A percentile compares a stretch with the other conserved stretches of the same genome.
Conservation (phyloP, 2,888 invertebrate genomes). For the Leucania comma region DNA sequence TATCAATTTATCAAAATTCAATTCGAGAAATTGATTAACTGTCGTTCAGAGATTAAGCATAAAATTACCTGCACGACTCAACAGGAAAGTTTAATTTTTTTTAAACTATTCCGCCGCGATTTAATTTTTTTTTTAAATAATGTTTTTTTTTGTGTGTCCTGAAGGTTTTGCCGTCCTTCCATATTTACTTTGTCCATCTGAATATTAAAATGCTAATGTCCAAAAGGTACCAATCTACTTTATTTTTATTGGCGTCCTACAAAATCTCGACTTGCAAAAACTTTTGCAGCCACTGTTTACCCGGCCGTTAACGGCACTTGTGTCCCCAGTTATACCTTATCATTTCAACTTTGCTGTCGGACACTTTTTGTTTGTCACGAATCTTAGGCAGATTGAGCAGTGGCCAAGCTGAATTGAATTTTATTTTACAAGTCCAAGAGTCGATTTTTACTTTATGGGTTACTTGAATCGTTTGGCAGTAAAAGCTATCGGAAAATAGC, state of each 20-base stretch:
- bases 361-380: constrained; percentile 65
- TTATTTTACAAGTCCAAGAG: constrained; percentile 15
- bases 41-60: not conserved
- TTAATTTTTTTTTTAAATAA: constrained; percentile 35
- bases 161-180: constrained; percentile 12
- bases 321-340: constrained; percentile 65
- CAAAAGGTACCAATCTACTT: constrained; percentile 44
- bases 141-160: constrained; percentile 13
- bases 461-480: constrained; percentile 22
- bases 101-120: constrained; percentile 21
- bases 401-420: constrained; percentile 49
- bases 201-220: constrained; percentile 56
- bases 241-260: constrained; percentile 56
- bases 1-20: constrained; percentile 8
- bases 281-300: constrained; percentile 60
- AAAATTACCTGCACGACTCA: constrained; percentile 1
- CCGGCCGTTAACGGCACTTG: constrained; percentile 64
- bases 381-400: constrained; percentile 42
- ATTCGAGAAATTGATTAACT: constrained; percentile 3
- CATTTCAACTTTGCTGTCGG: constrained; percentile 67
- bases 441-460: constrained; percentile 32
- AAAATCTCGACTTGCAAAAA: constrained; percentile 52
- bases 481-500: constrained; percentile 50
- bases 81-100: constrained; percentile 22
- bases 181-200: constrained; percentile 49